Evolutionary conservation across 2,113 vertebrate species (phyloP), one percentile per base, ranked within the genome.

Genomic region (Cathartes aura): DNA sequence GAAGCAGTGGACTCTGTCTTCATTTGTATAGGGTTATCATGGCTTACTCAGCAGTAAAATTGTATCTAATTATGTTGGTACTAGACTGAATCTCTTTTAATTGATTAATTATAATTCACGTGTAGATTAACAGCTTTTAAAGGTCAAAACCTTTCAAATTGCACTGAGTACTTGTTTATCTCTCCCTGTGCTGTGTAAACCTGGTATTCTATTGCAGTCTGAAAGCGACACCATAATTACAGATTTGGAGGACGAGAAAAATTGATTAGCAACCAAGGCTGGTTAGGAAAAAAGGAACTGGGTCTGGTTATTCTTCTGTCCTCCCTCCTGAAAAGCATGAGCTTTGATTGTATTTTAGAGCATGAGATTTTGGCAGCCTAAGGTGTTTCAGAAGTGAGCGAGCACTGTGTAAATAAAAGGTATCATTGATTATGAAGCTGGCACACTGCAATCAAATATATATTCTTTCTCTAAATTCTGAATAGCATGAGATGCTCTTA

Each of bases 21-120:
- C 60, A 53, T 96, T 95, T 92, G 72, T 93, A 60, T 58, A 86
- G 58, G 74, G 78, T 92, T 95, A 91, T 94, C 82, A 32, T 71
- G 84, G 84, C 63, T 91, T 97, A 82, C 50, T 87, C 90, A 89
- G 84, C 93, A 93, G 81, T 89, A 95, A 96, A 95, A 96, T 89
- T 95, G 93, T 96, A 85, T 89, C 91, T 98, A 98, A 98, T 98
- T 98, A 98, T 98, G 96, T 97, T 97, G 97, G 94, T 98, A 92
- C 94, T 97, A 98, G 92, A 97, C 94, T 95, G 90, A 97, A 90
- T 97, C 92, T 89, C 90, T 96, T 97, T 98, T 96, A 98, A 98
- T 97, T 96, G 91, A 94, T 97, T 97, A 97, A 93, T 97, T 96
- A 97, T 97, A 97, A 97, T 97, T 94, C 96, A 92, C 74, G 27